Percentiles rank a stretch among this genome's conserved stretches.
Conservation (phyloP, 2,888 invertebrate genomes). For the Aradus depressus region DNA sequence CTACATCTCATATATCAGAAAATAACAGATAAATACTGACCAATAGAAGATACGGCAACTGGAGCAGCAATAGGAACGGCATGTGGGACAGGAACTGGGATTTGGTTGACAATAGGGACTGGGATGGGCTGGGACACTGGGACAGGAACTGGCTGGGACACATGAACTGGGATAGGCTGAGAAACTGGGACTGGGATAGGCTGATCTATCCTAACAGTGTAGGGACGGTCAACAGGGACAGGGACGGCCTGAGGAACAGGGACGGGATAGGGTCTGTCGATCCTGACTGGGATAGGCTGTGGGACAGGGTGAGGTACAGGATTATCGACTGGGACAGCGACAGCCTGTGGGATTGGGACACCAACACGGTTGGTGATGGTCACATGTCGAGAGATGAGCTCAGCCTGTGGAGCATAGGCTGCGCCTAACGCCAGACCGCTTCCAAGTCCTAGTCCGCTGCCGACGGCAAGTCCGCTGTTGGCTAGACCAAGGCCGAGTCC, state of each 20-base stretch:
- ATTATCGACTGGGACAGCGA: conserved; percentile 32
- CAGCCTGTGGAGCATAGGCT: neutral
- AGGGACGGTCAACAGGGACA: conserved; percentile 43
- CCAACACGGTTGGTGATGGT: conserved; percentile 26
- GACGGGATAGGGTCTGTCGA: conserved; percentile 29
- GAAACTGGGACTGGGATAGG: conserved; percentile 43
- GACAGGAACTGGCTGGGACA: conserved; percentile 42
- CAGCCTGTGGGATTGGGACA: conserved; percentile 28
- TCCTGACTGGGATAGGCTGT: conserved; percentile 29
- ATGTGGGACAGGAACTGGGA: conserved; percentile 33
- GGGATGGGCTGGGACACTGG: conserved; percentile 37
- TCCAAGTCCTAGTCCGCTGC: conserved; percentile 1
- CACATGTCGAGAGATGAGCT: conserved; percentile 22
- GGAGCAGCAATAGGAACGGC: conserved; percentile 40
- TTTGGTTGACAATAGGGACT: conserved; percentile 38
- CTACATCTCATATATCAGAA: neutral
- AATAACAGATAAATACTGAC: neutral
- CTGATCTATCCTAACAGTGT: conserved; percentile 40
- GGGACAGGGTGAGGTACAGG: conserved; percentile 31
- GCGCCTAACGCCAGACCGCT: neutral
- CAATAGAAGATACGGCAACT: conserved; percentile 35
- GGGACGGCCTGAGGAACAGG: conserved; percentile 32
- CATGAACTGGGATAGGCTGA: conserved; percentile 37
- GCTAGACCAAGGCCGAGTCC: neutral
- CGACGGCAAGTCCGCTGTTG: conserved; percentile 13